Percentiles rank a stretch among this genome's conserved stretches.
These are phyloP conservation scores for Ibidorhyncha struthersii DNA, from an alignment of 2,113 vertebrate genomes.

Conservation along the genomic window DNA sequence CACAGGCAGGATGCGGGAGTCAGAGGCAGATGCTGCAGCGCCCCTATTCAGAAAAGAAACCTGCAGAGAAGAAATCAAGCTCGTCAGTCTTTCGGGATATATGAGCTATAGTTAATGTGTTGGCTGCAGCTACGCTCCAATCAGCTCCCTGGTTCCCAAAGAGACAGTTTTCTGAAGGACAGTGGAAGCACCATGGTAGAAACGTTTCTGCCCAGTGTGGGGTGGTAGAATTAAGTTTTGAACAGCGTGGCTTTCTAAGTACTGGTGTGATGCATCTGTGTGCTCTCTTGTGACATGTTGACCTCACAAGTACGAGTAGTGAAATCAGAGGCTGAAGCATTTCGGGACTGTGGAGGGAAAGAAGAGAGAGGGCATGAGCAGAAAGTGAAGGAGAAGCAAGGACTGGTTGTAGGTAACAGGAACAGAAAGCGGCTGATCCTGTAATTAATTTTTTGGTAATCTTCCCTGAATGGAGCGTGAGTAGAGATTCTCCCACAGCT, in stretches of 20 bases:
- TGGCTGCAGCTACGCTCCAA: fast-evolving
- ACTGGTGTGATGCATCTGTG: not conserved
- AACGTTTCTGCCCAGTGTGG: not conserved
- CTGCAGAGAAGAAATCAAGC: not conserved
- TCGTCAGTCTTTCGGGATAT: not conserved
- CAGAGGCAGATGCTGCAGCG: not conserved
- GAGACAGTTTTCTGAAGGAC: not conserved
- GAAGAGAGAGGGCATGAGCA: not conserved
- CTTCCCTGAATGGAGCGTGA: not conserved
- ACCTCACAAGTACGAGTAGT: not conserved
- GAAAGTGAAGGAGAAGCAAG: not conserved
- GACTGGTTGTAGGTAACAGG: not conserved
- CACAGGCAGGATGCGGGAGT: fast-evolving
- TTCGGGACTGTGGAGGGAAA: not conserved
- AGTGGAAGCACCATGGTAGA: not conserved
- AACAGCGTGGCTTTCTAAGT: not conserved
- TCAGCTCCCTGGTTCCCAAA: not conserved
- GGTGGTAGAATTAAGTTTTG: not conserved
- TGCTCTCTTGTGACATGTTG: fast-evolving
- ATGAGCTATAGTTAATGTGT: fast-evolving
- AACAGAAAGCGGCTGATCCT: not conserved
- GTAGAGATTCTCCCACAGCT: not conserved
- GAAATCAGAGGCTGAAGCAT: not conserved
- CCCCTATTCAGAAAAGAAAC: not conserved
- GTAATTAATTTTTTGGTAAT: not conserved